phyloP scores from a whole-genome alignment of 2,888 invertebrate species.

The Eristalis tenax region DNA sequence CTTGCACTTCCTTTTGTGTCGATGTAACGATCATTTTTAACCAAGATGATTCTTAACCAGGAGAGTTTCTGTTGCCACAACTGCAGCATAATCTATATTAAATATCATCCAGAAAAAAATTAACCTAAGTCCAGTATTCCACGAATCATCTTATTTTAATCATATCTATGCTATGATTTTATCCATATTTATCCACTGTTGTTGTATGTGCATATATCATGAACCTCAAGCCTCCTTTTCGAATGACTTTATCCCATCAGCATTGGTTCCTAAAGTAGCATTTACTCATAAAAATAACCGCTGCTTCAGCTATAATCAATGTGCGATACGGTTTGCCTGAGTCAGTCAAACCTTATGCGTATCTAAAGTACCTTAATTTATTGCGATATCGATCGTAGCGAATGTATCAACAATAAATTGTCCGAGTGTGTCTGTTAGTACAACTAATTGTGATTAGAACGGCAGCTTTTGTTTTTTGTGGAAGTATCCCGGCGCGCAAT shows the following conservation, averaged over 20 bases:
- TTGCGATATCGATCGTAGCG: slow-evolving; percentile 48
- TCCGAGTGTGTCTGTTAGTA: slow-evolving; percentile 3
- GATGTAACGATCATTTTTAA: no score
- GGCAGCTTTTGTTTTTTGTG: not conserved
- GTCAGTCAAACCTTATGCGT: slow-evolving; percentile 64
- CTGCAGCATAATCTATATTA: not conserved
- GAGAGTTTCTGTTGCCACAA: not conserved
- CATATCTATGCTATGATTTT: not conserved
- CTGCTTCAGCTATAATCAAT: slow-evolving; percentile 31
- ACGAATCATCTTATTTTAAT: not conserved
- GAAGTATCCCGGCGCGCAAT: slow-evolving; percentile 12
- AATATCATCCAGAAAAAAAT: not conserved
- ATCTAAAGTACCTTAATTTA: slow-evolving; percentile 70
- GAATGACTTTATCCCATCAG: not conserved
- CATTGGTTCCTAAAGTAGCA: not conserved
- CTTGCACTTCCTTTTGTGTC: no score
- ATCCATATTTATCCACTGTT: not conserved
- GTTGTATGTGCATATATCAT: not conserved
- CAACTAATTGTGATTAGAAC: slow-evolving; percentile 11
- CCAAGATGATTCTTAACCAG: not conserved
- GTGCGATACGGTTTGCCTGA: slow-evolving; percentile 62
- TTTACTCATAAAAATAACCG: slow-evolving; percentile 6
- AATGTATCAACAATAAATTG: slow-evolving; percentile 33
- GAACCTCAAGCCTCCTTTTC: not conserved
- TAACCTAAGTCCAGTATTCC: not conserved